Conservation (phyloP, 2,797 vertebrate genomes). For the Poeciliopsis infans region DNA sequence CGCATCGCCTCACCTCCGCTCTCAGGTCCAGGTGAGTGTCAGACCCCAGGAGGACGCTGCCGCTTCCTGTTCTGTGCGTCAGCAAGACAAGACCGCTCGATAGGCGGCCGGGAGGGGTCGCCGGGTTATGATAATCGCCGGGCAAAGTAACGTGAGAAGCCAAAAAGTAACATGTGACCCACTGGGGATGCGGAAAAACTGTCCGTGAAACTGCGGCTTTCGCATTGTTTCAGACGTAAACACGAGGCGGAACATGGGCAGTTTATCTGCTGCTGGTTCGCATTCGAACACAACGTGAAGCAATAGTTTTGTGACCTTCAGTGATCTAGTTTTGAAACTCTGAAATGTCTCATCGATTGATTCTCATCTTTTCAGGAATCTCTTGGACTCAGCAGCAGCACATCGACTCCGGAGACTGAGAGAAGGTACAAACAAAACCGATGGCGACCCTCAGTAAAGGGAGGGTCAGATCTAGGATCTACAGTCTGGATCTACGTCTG, state of each 20-base stretch:
- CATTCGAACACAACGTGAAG: neutral
- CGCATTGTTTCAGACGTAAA: neutral
- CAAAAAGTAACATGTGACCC: conserved; percentile 14
- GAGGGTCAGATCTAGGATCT: neutral
- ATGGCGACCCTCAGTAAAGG: neutral
- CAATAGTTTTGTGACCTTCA: neutral
- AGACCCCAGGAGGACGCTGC: conserved; percentile 36
- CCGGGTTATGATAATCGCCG: conserved; percentile 31
- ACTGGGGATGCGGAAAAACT: neutral
- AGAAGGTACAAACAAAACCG: conserved; percentile 84
- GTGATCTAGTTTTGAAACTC: neutral
- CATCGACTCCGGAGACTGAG: conserved; percentile 90
- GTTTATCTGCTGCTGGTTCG: neutral
- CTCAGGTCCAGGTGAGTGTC: conserved; percentile 91
- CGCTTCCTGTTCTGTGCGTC: conserved; percentile 45
- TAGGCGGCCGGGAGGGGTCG: conserved; percentile 31
- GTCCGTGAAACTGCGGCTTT: conserved; percentile 8
- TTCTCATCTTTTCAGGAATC: conserved; percentile 84
- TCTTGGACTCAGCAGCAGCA: conserved; percentile 85
- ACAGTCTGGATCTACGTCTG: neutral
- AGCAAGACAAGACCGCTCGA: conserved; percentile 31
- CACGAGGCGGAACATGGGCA: neutral
- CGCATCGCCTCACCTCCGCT: conserved; percentile 90
- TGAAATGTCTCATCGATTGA: neutral
- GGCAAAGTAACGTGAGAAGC: conserved; percentile 14